Base-by-base conservation (phyloP, 1,140 invertebrate species). In the Helicoverpa zea region DNA sequence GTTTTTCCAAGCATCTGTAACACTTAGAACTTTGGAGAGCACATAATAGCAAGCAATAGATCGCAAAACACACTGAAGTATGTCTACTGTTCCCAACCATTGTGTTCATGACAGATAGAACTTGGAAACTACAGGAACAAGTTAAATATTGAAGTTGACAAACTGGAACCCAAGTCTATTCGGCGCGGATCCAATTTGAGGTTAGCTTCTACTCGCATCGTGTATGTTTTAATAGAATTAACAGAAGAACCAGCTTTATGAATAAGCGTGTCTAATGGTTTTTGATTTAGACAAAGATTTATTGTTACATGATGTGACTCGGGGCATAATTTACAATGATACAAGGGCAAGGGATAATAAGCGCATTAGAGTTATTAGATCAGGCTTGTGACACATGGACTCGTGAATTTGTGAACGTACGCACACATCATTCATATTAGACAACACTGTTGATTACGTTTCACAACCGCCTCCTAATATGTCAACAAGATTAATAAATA, bases 111-210 rank as follows among this genome's bases (percentile, higher is more conserved):
- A 85, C 81, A 87, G 83, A 81, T 81, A 81, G 81, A 88, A 88
- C 82, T 86, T 87, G 59, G 81, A 51, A 83, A 87, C 83, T 86
- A 85, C 83, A 84, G 81, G 81, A 79, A 82, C 83, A 88, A 89
- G 84, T 89, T 87, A 87, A 89, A 89, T 89, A 89, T 89, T 89
- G 84, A 84, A 89, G 84, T 89, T 89, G 87, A 88, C 87, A 87
- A 89, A 89, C 85, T 87, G 82, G 75, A 77, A 81, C 83, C 72
- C 74, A 83, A 85, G 83, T 84, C 66, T 80, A 81, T 75, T 77
- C 81, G 75, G 59, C 72, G 81, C 78, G 75, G 56, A 84, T 81
- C 84, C 83, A 84, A 83, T 84, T 81, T 81, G 83, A 85, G 73
- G 80, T 81, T 82, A 80, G 72, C 79, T 81, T 81, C 63, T 66